Conservation (phyloP, 35 echinoderm and acorn worm genomes). For the Heliocidaris erythrogramma region DNA sequence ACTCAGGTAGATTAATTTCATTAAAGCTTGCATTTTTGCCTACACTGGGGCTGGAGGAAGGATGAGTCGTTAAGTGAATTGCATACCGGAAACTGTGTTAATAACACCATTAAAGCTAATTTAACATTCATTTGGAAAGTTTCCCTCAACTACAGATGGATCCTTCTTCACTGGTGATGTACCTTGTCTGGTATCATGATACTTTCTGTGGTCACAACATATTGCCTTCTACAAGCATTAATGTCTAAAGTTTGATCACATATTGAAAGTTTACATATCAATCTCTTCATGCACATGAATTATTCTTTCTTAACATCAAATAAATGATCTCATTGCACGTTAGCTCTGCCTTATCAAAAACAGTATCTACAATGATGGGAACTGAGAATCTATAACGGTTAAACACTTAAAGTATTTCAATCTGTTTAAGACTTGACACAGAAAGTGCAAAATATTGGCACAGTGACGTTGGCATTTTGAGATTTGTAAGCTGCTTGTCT, state of each 20-base stretch:
- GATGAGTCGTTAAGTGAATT: neutral
- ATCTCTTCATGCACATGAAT: neutral
- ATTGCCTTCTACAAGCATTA: neutral
- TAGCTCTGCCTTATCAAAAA: neutral
- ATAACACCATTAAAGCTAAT: slow-evolving; percentile 1
- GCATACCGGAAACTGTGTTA: neutral
- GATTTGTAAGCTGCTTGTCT: neutral
- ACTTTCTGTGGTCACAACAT: neutral
- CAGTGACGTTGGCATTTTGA: neutral
- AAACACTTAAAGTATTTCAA: neutral
- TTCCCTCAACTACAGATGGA: neutral
- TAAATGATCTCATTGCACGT: neutral
- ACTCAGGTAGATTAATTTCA: slow-evolving; percentile 18
- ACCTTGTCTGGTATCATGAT: neutral
- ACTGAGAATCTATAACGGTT: neutral
- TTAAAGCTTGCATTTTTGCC: slow-evolving; percentile 10
- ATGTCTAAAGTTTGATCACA: neutral
- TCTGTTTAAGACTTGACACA: neutral
- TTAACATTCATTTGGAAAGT: slow-evolving; percentile 6
- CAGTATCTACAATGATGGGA: neutral
- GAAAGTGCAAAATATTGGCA: neutral
- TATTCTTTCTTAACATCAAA: neutral
- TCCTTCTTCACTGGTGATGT: neutral
- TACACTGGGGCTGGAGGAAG: neutral
- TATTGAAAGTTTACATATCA: neutral